Percentiles rank a stretch among this genome's conserved stretches.
Conservation (phyloP, 1,140 invertebrate genomes). For the Whitmania pigra region DNA sequence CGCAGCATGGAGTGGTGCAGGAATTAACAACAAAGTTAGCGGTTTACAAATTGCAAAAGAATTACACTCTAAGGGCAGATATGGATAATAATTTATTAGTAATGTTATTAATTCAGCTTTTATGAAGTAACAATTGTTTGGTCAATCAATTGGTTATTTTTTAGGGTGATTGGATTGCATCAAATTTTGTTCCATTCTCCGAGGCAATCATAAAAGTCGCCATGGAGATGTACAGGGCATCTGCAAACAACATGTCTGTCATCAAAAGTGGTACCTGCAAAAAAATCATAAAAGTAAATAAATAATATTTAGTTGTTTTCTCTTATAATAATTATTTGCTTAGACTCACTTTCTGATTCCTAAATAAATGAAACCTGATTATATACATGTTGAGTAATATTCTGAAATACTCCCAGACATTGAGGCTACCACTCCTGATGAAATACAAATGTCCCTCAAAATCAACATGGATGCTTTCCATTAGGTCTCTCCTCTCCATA, state of each 20-base stretch:
- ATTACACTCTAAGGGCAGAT: not conserved
- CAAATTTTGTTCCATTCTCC: constrained; percentile 77
- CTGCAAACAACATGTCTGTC: constrained; percentile 58
- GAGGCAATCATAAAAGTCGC: constrained; percentile 68
- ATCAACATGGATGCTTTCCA: constrained; percentile 72
- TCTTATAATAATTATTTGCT: not conserved
- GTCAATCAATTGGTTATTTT: not conserved
- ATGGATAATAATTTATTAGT: too few relatives aligned
- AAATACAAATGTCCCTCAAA: constrained; percentile 71
- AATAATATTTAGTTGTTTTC: constrained; percentile 18
- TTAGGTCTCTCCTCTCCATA: constrained; percentile 64
- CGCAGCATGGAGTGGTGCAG: not conserved
- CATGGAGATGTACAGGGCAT: constrained; percentile 67
- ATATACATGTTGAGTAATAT: not conserved
- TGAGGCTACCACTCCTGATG: constrained; percentile 61
- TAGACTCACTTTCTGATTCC: not conserved
- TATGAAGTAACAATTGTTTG: too few relatives aligned
- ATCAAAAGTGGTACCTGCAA: constrained; percentile 63
- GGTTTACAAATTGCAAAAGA: constrained; percentile 33
- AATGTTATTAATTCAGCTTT: too few relatives aligned
- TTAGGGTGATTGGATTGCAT: constrained; percentile 60
- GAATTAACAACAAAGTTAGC: constrained; percentile 32
- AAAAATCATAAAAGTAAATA: constrained; percentile 56
- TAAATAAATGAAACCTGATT: not conserved
- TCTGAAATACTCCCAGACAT: constrained; percentile 40